Evolutionary conservation across 1,140 invertebrate genomes (phyloP), one percentile per base, ranked within the genome.

Genomic region (Meloidogyne hapla): DNA sequence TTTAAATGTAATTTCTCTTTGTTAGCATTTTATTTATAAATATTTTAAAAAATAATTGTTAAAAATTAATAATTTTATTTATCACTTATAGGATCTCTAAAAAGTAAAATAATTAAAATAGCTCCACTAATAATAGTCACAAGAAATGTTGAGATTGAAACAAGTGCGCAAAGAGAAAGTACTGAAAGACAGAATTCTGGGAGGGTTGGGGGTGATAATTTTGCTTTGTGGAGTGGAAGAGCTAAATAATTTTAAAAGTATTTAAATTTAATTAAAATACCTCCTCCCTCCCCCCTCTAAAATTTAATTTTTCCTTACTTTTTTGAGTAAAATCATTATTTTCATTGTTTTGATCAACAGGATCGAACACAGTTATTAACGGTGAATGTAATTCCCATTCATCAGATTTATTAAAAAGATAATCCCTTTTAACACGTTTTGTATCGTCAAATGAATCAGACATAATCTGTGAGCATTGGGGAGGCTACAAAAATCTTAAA

Each of bases 1-100:
- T 98, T 75, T 98, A 91, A 89, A 81, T 21, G 12, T 56, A 67
- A 56, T 71, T 74, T 18, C n/a, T n/a, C n/a, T 71, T 77, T 76
- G 61, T 48, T 79, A 28, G 13, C 9, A 1, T 64, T 15, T 69
- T 77, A 78, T 63, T 15, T 40, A 69, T 74, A 26, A 26, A 61
- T 56, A 25, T 74, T 66, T 67, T 23, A 25, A 13, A 33, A 68
- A 66, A 25, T 68, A n/a, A n/a, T 5, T 40, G 9, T 6, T n/a
- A 68, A 25, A 25, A 21, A 28, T 10, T 5, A n/a, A n/a, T n/a
- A 68, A 72, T 56, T 38, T n/a, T 42, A 66, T 21, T 38, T 26
- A 2, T 69, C 33, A 33, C 4, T n/a, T 21, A 18, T 6, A 21
- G 56, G 56, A 33, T 73, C 56, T 1, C 48, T n/a, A 38, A 73